A percentile compares a stretch with the other conserved stretches of the same genome.
Conservation (phyloP, 2,888 invertebrate genomes). For the Ditula angustiorana region DNA sequence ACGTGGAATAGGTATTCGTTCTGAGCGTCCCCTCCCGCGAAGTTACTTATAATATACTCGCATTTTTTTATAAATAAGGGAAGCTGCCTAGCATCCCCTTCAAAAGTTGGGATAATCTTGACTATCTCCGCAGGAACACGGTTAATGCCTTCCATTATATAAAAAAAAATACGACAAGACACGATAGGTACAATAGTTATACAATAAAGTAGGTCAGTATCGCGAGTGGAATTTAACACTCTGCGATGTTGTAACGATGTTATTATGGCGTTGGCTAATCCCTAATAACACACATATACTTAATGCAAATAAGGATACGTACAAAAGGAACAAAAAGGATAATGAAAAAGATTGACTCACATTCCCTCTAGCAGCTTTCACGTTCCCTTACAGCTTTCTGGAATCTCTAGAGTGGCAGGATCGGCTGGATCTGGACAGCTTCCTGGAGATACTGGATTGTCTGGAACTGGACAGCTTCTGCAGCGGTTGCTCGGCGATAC, state of each 20-base stretch:
- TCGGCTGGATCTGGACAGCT: slow-evolving; percentile 9
- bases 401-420: not conserved
- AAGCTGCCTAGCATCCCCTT: slow-evolving; percentile 1
- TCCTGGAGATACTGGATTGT: not conserved
- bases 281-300: slow-evolving; percentile 14
- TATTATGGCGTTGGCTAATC: not conserved
- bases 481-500: not conserved
- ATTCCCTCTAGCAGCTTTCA: slow-evolving; percentile 16
- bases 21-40: slow-evolving; percentile 17
- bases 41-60: slow-evolving; percentile 29
- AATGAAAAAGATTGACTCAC: slow-evolving; percentile 19
- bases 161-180: not conserved
- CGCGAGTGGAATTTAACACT: not conserved
- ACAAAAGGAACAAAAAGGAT: slow-evolving; percentile 11
- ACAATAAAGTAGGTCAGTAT: not conserved
- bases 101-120: not conserved
- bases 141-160: slow-evolving; percentile 4
- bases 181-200: not conserved
- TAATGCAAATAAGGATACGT: slow-evolving; percentile 9
- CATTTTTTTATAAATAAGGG: slow-evolving; percentile 36
- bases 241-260: not conserved
- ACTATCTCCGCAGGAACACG: not conserved
- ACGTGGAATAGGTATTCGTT: slow-evolving; percentile 40
- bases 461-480: slow-evolving; percentile 1
- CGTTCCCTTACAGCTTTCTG: not conserved